Evolutionary conservation across 2,797 vertebrate species (phyloP).

Genomic region (Caiman crocodilus): DNA sequence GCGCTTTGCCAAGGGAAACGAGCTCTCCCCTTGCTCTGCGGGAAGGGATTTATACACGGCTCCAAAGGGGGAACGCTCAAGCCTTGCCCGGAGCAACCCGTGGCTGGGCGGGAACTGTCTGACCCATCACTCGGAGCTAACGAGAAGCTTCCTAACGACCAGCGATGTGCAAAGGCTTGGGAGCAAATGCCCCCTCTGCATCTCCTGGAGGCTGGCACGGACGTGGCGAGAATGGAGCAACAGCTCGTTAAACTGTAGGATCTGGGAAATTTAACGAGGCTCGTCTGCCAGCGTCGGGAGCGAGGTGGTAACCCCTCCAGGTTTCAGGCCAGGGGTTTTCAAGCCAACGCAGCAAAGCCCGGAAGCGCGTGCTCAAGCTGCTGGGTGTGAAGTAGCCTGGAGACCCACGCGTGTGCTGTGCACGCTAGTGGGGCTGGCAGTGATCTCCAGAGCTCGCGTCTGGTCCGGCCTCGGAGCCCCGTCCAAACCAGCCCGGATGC

Average conservation of each 20-base stretch:
- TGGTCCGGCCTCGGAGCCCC: no score
- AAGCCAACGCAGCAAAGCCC: no score
- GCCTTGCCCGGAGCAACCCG: no score
- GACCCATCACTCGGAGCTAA: neutral
- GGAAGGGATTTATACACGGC: neutral
- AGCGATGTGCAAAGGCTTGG: accelerated
- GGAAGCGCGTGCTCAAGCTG: no score
- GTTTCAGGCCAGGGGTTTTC: no score
- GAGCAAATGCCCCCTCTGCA: neutral
- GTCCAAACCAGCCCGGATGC: no score
- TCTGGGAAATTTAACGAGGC: neutral
- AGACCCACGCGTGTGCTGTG: no score
- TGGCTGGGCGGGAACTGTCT: neutral
- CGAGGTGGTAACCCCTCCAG: no score
- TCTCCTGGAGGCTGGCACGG: accelerated
- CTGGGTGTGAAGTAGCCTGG: no score
- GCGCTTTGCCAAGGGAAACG: neutral
- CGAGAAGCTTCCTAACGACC: neutral
- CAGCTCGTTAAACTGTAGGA: accelerated
- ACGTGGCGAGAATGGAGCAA: neutral
- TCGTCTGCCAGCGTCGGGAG: no score
- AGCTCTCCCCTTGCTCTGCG: neutral
- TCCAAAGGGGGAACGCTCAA: neutral
- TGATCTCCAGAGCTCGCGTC: no score
- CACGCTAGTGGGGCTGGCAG: no score